A percentile compares a stretch with the other conserved stretches of the same genome.
Evolutionary conservation across 2,888 invertebrate species (phyloP).

Genomic region (Rhingia campestris): DNA sequence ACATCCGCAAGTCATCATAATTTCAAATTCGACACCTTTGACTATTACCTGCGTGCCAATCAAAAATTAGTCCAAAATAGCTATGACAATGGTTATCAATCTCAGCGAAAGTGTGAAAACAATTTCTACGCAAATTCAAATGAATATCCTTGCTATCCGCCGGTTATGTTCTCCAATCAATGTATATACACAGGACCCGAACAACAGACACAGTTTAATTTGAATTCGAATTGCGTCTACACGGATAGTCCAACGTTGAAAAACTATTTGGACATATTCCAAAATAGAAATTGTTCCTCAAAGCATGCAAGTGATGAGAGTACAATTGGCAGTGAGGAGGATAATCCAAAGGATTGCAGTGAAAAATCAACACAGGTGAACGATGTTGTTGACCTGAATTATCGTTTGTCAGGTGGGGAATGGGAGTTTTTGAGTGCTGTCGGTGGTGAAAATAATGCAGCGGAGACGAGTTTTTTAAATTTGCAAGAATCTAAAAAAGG

Average conservation of each 20-base stretch:
- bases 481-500: conserved; percentile 11
- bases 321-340: conserved; percentile 66
- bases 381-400: conserved; percentile 44
- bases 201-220: conserved; percentile 41
- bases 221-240: conserved; percentile 50
- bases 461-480: conserved; percentile 10
- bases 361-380: conserved; percentile 31
- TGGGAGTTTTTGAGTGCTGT: conserved; percentile 56
- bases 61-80: conserved; percentile 57
- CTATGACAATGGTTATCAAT: conserved; percentile 47
- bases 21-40: conserved; percentile 64
- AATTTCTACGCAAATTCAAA: conserved; percentile 32
- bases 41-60: conserved; percentile 62
- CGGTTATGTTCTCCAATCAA: conserved; percentile 55
- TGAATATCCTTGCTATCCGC: conserved; percentile 49
- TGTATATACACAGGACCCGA: conserved; percentile 38
- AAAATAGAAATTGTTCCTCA: conserved; percentile 51
- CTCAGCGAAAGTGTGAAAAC: conserved; percentile 44
- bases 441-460: conserved; percentile 16
- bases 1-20: conserved; percentile 46
- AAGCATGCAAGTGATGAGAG: conserved; percentile 60
- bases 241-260: conserved; percentile 51
- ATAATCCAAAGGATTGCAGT: conserved; percentile 45
- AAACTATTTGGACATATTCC: conserved; percentile 66
- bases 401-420: conserved; percentile 40